Percentiles rank a stretch among this genome's conserved stretches.
phyloP scores from a whole-genome alignment of 2,113 vertebrate genomes.

The Protobothrops flavoviridis region DNA sequence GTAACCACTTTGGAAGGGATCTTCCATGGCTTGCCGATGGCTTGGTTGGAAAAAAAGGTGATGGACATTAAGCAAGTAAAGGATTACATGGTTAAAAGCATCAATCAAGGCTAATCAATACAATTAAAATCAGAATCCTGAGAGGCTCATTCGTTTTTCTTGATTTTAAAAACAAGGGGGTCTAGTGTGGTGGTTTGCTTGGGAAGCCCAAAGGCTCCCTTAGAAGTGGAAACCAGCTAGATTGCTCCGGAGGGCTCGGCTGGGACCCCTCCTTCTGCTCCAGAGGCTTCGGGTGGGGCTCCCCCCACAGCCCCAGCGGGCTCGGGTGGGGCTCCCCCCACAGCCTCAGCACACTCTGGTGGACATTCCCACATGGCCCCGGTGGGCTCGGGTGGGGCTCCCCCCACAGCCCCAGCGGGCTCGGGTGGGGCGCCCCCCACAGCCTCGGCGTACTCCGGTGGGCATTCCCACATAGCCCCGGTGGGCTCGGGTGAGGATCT shows the following conservation, averaged over 20 bases:
- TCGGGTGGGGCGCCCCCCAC: neutral
- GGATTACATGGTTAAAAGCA: neutral
- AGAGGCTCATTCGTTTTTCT: neutral
- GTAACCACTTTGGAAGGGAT: neutral
- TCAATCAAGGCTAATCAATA: neutral
- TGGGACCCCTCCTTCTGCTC: neutral
- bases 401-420: rapidly evolving
- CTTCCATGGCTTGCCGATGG: neutral
- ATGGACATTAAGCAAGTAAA: neutral
- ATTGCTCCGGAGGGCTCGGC: neutral
- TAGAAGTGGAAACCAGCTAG: neutral
- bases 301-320: neutral
- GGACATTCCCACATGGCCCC: neutral
- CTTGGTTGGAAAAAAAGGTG: neutral
- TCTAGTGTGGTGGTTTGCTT: neutral
- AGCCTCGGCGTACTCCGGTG: rapidly evolving
- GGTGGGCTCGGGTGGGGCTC: neutral
- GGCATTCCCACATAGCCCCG: neutral
- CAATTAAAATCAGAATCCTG: neutral
- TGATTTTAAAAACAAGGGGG: neutral
- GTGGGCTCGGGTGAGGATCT: neutral
- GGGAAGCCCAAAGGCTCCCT: neutral
- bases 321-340: neutral
- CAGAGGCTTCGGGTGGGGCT: neutral
- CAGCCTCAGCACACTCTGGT: neutral